phyloP scores from a whole-genome alignment of 2,113 vertebrate genomes.

The Mobula hypostoma region DNA sequence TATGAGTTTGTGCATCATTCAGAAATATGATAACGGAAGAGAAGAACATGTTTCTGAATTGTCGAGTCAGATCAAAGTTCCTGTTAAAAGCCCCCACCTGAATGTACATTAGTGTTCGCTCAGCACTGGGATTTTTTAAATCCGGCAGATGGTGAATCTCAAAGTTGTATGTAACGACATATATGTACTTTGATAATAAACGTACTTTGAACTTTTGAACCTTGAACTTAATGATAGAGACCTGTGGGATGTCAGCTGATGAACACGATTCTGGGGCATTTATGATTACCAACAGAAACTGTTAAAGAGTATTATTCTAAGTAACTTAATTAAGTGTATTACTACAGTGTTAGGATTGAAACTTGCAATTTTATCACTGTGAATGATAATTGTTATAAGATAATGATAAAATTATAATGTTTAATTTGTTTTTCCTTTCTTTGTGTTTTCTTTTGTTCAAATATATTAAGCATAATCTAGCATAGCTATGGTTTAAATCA shows the following conservation, averaged over 20 bases:
- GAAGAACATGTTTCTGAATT: too few relatives aligned
- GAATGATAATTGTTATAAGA: neutral
- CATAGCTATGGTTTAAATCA: too few relatives aligned
- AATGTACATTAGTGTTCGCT: neutral
- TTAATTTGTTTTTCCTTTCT: constrained; percentile 34
- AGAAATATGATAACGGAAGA: too few relatives aligned
- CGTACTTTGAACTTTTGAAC: too few relatives aligned
- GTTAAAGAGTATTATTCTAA: neutral
- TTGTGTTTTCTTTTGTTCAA: neutral
- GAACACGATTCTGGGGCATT: too few relatives aligned
- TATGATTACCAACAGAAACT: neutral
- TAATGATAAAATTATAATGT: constrained; percentile 42
- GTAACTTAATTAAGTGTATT: neutral
- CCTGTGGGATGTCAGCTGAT: neutral
- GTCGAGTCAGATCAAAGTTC: too few relatives aligned
- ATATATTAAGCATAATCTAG: too few relatives aligned
- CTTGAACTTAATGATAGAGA: neutral
- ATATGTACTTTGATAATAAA: too few relatives aligned
- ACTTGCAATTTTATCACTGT: neutral
- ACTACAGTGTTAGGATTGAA: neutral
- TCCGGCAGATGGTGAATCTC: neutral
- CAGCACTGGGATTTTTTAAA: neutral
- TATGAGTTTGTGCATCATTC: too few relatives aligned
- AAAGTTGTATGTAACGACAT: too few relatives aligned
- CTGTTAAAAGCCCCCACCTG: neutral